These are phyloP conservation scores for Rhincodon typus DNA, from an alignment of 2,797 vertebrate species.

Conservation along the genomic window DNA sequence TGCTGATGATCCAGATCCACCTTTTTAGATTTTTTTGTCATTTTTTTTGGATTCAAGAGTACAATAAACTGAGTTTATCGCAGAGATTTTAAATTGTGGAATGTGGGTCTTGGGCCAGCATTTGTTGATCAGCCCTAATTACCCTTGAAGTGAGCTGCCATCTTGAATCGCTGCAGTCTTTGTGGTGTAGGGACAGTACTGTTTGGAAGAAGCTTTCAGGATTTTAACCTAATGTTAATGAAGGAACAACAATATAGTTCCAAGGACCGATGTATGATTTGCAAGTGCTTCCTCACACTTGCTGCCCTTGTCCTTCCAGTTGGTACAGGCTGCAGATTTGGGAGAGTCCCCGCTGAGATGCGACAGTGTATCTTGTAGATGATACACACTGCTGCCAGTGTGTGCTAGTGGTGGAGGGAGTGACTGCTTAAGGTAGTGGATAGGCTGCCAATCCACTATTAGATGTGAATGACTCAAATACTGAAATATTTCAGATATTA, in stretches of 20 bases:
- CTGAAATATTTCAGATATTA: background rate
- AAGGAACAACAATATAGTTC: background rate
- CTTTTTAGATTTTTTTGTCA: no score
- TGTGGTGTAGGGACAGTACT: background rate
- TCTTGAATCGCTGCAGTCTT: background rate
- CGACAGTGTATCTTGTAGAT: background rate
- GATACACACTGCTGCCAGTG: background rate
- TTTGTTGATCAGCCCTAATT: no score
- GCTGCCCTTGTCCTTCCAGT: background rate
- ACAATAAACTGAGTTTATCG: no score
- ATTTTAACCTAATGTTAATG: background rate
- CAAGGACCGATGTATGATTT: background rate
- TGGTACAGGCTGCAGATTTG: background rate
- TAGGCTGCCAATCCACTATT: background rate
- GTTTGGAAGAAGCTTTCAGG: no score
- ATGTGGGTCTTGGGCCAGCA: no score
- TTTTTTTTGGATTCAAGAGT: no score
- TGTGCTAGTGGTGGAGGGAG: background rate
- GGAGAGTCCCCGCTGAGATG: background rate
- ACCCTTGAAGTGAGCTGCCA: no score
- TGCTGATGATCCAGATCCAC: background rate
- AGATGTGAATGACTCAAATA: background rate
- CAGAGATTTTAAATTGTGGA: no score
- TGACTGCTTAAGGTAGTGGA: background rate
- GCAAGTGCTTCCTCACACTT: no score